These are phyloP conservation scores for Gymnoscelis rufifasciata DNA, from an alignment of 2,888 invertebrate species.

Conservation along the genomic window DNA sequence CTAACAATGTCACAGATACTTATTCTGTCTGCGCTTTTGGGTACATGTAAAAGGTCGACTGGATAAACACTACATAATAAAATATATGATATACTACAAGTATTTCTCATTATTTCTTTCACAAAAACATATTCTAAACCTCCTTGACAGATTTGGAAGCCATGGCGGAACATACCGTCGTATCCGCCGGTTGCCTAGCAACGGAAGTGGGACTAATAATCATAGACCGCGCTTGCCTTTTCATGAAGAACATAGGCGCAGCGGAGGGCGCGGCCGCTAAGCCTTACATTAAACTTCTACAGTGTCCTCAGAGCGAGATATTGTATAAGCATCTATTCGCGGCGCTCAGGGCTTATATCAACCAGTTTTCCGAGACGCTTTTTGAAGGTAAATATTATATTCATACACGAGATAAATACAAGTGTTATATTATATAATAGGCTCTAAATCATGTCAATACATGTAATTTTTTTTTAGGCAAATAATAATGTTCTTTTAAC, in stretches of 20 bases:
- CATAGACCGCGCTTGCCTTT: conserved; percentile 91
- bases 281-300: conserved; percentile 91
- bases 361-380: conserved; percentile 89
- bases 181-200: conserved; percentile 81
- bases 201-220: conserved; percentile 93
- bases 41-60: no score
- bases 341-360: conserved; percentile 93
- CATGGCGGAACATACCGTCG: conserved; percentile 63
- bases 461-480: no score
- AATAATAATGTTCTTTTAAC: no score
- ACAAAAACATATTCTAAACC: neutral
- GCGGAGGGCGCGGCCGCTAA: conserved; percentile 90
- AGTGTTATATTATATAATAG: neutral
- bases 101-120: no score
- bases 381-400: conserved; percentile 87
- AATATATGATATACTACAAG: no score
- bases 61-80: no score
- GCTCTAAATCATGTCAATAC: no score
- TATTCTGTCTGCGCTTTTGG: no score
- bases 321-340: conserved; percentile 95
- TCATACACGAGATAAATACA: no score
- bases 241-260: conserved; percentile 88
- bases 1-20: no score
- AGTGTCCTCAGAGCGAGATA: conserved; percentile 93
- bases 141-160: conserved; percentile 56